phyloP scores from a whole-genome alignment of 2,797 vertebrate species.

The Sarcophilus harrisii region DNA sequence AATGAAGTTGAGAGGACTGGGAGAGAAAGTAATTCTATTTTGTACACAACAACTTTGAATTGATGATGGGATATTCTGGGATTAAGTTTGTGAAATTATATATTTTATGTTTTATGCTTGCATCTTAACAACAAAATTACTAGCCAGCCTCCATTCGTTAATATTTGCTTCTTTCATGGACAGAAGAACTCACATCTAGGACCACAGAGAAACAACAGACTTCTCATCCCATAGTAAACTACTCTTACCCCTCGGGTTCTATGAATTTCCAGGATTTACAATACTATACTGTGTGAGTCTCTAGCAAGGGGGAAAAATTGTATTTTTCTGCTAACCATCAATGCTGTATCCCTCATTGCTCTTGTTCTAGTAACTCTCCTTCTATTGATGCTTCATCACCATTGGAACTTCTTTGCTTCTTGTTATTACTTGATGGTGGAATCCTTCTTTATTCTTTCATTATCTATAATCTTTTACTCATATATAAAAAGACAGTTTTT shows the following conservation, averaged over 20 bases:
- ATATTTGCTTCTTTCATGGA: neutral
- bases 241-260: neutral
- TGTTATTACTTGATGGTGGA: neutral
- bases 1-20: neutral
- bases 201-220: neutral
- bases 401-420: neutral
- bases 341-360: neutral
- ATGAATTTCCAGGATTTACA: neutral
- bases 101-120: neutral
- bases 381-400: neutral
- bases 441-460: neutral
- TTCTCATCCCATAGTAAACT: neutral
- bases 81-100: neutral
- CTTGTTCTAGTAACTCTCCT: neutral
- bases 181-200: neutral
- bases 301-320: neutral
- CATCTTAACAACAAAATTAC: neutral
- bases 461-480: neutral
- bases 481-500: neutral
- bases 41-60: neutral
- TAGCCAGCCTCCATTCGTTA: neutral
- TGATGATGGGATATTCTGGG: neutral
- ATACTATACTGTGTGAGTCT: neutral
- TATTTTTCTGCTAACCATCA: neutral
- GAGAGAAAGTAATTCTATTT: neutral